Evolutionary conservation across 2,888 invertebrate species (phyloP).

Genomic region (Prosopocoilus inquinatus): DNA sequence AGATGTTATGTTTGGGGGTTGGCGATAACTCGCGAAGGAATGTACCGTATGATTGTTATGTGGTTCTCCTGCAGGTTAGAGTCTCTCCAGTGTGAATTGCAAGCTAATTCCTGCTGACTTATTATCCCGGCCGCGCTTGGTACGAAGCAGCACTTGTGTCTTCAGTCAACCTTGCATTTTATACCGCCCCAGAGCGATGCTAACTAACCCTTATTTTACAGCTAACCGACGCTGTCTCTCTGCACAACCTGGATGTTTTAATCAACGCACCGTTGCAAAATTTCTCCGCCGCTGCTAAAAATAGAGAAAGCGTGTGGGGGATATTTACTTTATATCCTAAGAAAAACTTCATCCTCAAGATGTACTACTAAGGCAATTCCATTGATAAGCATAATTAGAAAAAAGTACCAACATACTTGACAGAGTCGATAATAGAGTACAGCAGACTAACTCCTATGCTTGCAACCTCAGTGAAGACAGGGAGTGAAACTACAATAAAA

Average conservation of each 20-base stretch:
- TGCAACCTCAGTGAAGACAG: no score
- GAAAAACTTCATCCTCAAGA: no score
- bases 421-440: no score
- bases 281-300: no score
- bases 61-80: constrained; percentile 27
- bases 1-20: constrained; percentile 14
- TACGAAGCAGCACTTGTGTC: constrained; percentile 39
- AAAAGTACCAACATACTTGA: no score
- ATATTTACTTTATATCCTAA: no score
- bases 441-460: no score
- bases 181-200: constrained; percentile 39
- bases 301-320: no score
- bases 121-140: constrained; percentile 39
- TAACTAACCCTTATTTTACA: constrained; percentile 40
- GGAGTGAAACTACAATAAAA: no score
- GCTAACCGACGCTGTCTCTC: constrained; percentile 27
- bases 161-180: constrained; percentile 43
- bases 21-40: constrained; percentile 26
- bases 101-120: constrained; percentile 41
- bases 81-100: constrained; percentile 39
- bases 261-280: constrained; percentile 31
- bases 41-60: constrained; percentile 31
- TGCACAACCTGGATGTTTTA: constrained; percentile 36
- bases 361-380: no score
- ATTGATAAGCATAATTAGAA: no score